Evolutionary conservation across 2,797 vertebrate species (phyloP).

Genomic region (Premnoplex brunnescens): DNA sequence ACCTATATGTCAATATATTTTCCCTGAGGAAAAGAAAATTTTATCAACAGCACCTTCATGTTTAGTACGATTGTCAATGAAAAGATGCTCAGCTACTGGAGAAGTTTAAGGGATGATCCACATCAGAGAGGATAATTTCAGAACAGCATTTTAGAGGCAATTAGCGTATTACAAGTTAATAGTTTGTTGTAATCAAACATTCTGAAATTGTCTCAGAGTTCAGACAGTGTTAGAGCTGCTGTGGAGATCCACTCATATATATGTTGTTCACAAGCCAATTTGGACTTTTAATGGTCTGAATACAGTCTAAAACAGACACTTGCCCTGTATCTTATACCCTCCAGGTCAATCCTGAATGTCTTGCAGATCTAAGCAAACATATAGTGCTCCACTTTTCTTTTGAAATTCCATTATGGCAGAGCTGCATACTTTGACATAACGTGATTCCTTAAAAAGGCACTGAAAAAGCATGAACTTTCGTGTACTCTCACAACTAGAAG

Average conservation of each 20-base stretch:
- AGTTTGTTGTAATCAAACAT: not conserved
- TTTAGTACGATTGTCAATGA: not conserved
- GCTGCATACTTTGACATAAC: slow-evolving; percentile 24
- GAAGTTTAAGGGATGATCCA: not conserved
- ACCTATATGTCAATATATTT: not conserved
- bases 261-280: not conserved
- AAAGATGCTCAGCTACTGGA: not conserved
- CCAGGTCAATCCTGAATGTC: not conserved
- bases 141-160: not conserved
- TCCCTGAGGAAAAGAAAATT: not conserved
- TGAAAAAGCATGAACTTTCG: not conserved
- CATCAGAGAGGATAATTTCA: not conserved
- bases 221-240: not conserved
- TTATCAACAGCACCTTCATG: not conserved
- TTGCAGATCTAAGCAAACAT: slow-evolving; percentile 16
- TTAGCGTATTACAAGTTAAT: not conserved
- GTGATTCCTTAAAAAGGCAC: not conserved
- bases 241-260: not conserved
- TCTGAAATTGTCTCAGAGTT: not conserved
- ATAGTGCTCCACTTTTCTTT: not conserved
- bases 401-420: slow-evolving; percentile 9
- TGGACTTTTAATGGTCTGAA: not conserved
- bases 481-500: not conserved
- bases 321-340: not conserved
- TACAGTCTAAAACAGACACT: not conserved